Evolutionary conservation across 2,888 invertebrate species (phyloP), one percentile per base, ranked within the genome.

Genomic region (Protonemura montana): DNA sequence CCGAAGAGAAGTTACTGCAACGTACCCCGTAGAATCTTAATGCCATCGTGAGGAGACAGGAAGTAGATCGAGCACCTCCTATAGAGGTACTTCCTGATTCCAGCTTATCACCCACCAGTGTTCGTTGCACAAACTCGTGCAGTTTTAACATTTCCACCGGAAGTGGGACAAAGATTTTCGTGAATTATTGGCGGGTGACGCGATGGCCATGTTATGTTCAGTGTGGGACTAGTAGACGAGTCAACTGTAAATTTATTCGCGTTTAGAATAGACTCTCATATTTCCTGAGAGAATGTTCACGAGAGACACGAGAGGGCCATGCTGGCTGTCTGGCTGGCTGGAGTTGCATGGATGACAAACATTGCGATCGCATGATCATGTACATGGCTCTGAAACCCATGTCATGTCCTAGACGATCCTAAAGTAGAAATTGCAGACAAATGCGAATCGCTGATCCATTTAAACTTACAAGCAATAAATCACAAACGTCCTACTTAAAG

Each of bases 311-410:
- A 59, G 21, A 21, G 59, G 59, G 59, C 35, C 10, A 3, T 35
- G 35, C 35, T 35, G 35, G 35, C 35, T 35, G 35, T 3, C 35
- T 59, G 59, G 59, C 59, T 21, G 13, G 59, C 59, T 59, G 2
- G 59, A n/a, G n/a, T n/a, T 21, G 3, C 59, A 21, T 59, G 59
- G 59, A 10, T 59, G 59, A 21, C 59, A 59, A 59, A 59, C 59
- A 59, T 10, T 59, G 59, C 16, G 16, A 59, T 59, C 13, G 59
- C 59, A 59, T 59, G 59, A 59, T 21, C 59, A 59, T 59, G 7
- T 59, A 59, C 59, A 59, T 59, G 59, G 13, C 59, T 59, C 59
- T 59, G 59, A 59, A 59, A 59, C 59, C 59, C 59, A 59, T 59
- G 59, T 59, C 59, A 59, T 59, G 59, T 59, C 59, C 59, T 59